Conservation (phyloP, 2,888 invertebrate species). For the Ennomos fuscantarius region DNA sequence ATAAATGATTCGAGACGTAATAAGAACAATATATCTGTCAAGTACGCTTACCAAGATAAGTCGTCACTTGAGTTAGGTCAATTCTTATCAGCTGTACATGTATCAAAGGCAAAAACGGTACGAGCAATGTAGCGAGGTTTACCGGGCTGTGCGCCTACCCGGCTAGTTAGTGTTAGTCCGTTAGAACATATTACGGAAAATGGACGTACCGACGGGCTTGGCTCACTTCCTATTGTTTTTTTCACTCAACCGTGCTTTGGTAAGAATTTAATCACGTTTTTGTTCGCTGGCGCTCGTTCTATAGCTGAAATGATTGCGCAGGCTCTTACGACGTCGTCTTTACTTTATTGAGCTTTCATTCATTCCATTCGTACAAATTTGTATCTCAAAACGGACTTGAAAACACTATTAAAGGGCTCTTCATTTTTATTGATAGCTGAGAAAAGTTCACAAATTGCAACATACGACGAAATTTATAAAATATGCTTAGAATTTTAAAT, state of each 20-base stretch:
- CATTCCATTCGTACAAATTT: slow-evolving; percentile 13
- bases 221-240: slow-evolving; percentile 48
- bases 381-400: slow-evolving; percentile 13
- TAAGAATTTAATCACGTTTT: slow-evolving; percentile 52
- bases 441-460: no score
- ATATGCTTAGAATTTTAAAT: no score
- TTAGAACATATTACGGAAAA: slow-evolving; percentile 43
- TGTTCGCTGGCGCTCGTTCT: slow-evolving; percentile 27
- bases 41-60: no score
- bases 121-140: no score
- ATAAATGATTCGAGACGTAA: no score
- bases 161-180: slow-evolving; percentile 47
- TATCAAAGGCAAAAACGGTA: not conserved
- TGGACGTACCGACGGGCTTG: slow-evolving; percentile 47
- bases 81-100: slow-evolving; percentile 25
- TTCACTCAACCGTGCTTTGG: slow-evolving; percentile 50
- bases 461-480: no score
- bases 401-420: no score
- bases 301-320: slow-evolving; percentile 30
- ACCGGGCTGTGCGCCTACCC: slow-evolving; percentile 2
- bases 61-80: slow-evolving; percentile 15
- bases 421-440: no score
- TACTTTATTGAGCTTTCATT: slow-evolving; percentile 33
- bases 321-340: slow-evolving; percentile 28
- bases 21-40: no score